Base-by-base conservation (phyloP, 2,797 vertebrate species). In the Propithecus deckenii region DNA sequence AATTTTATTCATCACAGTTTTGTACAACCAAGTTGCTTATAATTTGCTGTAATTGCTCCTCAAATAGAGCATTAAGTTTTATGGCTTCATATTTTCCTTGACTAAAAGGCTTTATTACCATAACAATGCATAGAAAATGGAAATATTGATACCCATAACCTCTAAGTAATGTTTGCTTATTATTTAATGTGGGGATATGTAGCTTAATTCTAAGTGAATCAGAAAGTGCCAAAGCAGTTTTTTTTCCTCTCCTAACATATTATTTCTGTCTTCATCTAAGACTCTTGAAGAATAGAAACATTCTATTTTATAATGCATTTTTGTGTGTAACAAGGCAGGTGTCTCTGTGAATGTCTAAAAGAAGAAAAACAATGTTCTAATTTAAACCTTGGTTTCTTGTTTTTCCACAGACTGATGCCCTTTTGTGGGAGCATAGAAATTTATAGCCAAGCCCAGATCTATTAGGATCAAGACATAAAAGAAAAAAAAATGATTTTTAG, bases 31-130 rank as follows among this genome's bases (percentile, higher is more conserved):
- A 92, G 85, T 98, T 97, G 92, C 96, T 98, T 98, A 98, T 98
- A 98, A 98, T 98, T 98, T 98, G 97, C 97, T 98, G 79, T 98
- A 98, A 98, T 98, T 98, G 98, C 97, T 98, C 95, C 95, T 98
- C 96, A 97, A 98, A 97, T 97, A 98, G 98, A 97, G 96, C 97
- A 97, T 97, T 98, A 97, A 97, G 95, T 95, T 98, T 98, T 98
- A 98, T 96, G 67, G 48, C 92, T 98, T 96, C 72, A 59, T 98
- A 88, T 97, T 97, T 98, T 98, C 96, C 57, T 93, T 96, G 97
- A 97, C 92, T 98, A 96, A 98, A 97, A 71, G 23, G 89, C 91
- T 97, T 97, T 97, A 97, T 97, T 95, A 89, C 93, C 67, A 96
- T 90, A 71, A 81, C 96, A 97, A 96, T 95, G 90, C 84, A 92